Evolutionary conservation across 2,797 vertebrate species (phyloP), one percentile per base, ranked within the genome.

Genomic region (Enteromius unitaeniatus): DNA sequence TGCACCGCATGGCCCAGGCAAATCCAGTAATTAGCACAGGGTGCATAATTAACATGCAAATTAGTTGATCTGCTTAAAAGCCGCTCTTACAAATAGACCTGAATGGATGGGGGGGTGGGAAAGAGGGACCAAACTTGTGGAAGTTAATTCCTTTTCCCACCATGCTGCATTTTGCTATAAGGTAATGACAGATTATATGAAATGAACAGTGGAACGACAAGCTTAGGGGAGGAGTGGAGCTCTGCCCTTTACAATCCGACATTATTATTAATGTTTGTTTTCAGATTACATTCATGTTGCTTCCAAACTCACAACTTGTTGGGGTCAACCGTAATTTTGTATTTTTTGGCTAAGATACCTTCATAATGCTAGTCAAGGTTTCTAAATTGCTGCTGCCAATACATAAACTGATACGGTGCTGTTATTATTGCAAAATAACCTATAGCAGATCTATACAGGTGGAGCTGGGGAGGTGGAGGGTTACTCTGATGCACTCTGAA

Each of bases 21-120:
- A 95, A 95, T 95, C 93, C 91, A 92, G 93, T 93, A 95, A 95
- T 96, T 95, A 95, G 92, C 88, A 91, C 88, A 92, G 90, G 90
- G 94, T 90, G 90, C 92, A 94, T 95, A 95, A 96, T 95, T 95
- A 95, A 95, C 94, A 95, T 96, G 93, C 94, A 95, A 95, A 96
- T 95, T 92, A 94, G 93, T 87, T 93, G 93, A 94, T 95, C 92
- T 93, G 93, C 92, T 94, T 94, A 94, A 94, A 95, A 95, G 93
- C 93, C 77, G 85, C 88, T 90, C 90, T 81, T 84, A 89, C 88
- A 90, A 92, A 93, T 86, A 92, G 84, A 90, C 89, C 88, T 89
- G 84, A 92, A 92, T 81, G 53, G 82, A 91, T 89, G 83, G 62
- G 89, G 47, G 88, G 86, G 91, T 76, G 81, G 90, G 89, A 88